These are phyloP conservation scores for Rambutsinella grinnellia DNA, from an alignment of 2,888 invertebrate species.

Conservation along the genomic window DNA sequence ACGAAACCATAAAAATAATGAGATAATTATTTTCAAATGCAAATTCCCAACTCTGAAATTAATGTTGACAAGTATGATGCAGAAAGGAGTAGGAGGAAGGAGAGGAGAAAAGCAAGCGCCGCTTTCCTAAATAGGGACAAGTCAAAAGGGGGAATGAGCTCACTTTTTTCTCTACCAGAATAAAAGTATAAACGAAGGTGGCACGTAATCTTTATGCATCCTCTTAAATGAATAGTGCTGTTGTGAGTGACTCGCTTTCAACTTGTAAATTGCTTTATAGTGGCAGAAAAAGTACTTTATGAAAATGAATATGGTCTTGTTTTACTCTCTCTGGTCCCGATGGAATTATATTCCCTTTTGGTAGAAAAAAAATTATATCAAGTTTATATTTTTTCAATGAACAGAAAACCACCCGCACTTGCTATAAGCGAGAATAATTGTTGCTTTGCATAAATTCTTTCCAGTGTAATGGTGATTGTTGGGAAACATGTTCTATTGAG, in stretches of 20 bases:
- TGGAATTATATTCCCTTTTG: not conserved
- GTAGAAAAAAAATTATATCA: not conserved
- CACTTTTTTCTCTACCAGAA: constrained; percentile 19
- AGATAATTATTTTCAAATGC: constrained; percentile 57
- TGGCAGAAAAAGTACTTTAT: not conserved
- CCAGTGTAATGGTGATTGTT: not conserved
- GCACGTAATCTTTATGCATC: constrained; percentile 42
- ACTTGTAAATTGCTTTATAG: constrained; percentile 7
- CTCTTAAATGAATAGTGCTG: constrained; percentile 8
- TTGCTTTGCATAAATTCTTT: not conserved
- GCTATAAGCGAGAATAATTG: too few species aligned
- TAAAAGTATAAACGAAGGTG: constrained; percentile 24
- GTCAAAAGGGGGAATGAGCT: not conserved
- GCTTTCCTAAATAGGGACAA: not conserved
- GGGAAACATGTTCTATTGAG: not conserved
- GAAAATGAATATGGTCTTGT: not conserved
- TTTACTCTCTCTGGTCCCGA: too few species aligned
- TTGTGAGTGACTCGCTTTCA: constrained; percentile 3
- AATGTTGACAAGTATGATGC: constrained; percentile 55
- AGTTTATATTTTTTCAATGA: too few species aligned
- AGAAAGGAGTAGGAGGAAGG: constrained; percentile 10
- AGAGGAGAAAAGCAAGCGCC: not conserved
- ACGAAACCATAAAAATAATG: constrained; percentile 57
- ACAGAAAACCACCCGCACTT: too few species aligned
- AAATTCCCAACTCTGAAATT: constrained; percentile 50